Conservation (phyloP, 2,888 invertebrate genomes). For the Carterocephalus palaemon region DNA sequence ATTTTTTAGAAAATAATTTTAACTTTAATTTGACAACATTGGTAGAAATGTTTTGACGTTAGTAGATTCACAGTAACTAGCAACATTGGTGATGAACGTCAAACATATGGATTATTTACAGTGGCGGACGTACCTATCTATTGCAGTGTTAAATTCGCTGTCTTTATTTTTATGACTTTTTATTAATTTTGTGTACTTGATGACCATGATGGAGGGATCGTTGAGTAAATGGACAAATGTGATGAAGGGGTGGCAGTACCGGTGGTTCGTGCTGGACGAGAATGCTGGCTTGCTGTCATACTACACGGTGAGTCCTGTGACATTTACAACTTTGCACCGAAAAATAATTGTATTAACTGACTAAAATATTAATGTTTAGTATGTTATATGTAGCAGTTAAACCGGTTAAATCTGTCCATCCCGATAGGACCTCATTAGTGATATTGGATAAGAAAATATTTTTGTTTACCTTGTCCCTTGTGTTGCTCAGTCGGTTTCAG, state of each 20-base stretch:
- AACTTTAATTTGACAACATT: constrained; percentile 1
- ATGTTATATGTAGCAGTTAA: background rate
- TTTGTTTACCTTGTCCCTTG: constrained; percentile 23
- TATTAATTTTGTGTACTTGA: constrained; percentile 48
- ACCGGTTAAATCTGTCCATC: background rate
- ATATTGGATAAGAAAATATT: constrained; percentile 18
- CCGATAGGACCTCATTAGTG: constrained; percentile 2
- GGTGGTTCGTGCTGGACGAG: constrained; percentile 99
- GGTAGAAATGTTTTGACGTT: background rate
- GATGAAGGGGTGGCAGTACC: constrained; percentile 99
- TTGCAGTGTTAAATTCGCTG: constrained; percentile 62
- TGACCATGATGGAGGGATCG: constrained; percentile 92
- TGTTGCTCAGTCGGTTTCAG: constrained; percentile 15
- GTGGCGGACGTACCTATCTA: constrained; percentile 48
- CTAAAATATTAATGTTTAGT: background rate
- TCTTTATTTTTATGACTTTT: constrained; percentile 63
- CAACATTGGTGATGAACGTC: constrained; percentile 47
- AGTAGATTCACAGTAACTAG: constrained; percentile 33
- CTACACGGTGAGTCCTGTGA: constrained; percentile 90
- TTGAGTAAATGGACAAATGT: constrained; percentile 98
- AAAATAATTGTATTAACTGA: constrained; percentile 21
- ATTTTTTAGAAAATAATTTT: background rate
- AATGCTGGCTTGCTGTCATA: constrained; percentile 97
- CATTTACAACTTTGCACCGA: constrained; percentile 41
- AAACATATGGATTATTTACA: constrained; percentile 71